These are phyloP conservation scores for Coptodon bakossiorum DNA, from an alignment of 2,113 vertebrate genomes.

Conservation along the genomic window DNA sequence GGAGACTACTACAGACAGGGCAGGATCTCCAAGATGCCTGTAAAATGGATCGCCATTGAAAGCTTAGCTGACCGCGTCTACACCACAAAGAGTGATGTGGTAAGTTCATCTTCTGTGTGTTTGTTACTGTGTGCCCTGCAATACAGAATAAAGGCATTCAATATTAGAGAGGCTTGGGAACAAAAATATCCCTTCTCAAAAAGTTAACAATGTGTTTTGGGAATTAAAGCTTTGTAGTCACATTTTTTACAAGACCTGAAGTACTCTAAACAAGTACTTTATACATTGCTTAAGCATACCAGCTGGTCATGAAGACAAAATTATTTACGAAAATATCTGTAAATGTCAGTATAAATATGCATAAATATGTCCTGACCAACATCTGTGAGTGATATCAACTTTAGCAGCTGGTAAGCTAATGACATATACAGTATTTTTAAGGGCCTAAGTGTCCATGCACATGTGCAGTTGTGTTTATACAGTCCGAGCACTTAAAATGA, in stretches of 20 bases:
- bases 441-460: neutral
- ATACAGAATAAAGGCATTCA: neutral
- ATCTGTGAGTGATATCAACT: neutral
- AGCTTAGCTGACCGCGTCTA: slow-evolving; percentile 89
- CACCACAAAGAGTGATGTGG: slow-evolving; percentile 91
- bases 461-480: neutral
- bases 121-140: neutral
- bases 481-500: neutral
- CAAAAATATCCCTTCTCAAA: neutral
- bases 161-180: neutral
- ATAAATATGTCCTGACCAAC: neutral
- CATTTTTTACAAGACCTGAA: neutral
- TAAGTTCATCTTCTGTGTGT: slow-evolving; percentile 27
- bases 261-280: neutral
- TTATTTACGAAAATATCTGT: neutral
- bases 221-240: neutral
- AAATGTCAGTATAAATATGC: neutral
- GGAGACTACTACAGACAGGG: slow-evolving; percentile 92
- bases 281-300: neutral
- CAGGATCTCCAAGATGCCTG: slow-evolving; percentile 90
- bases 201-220: neutral
- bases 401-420: neutral
- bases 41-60: slow-evolving; percentile 93
- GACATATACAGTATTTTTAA: neutral
- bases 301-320: neutral